Evolutionary conservation across 2,888 invertebrate species (phyloP).

Genomic region (Trachelus tabidus): DNA sequence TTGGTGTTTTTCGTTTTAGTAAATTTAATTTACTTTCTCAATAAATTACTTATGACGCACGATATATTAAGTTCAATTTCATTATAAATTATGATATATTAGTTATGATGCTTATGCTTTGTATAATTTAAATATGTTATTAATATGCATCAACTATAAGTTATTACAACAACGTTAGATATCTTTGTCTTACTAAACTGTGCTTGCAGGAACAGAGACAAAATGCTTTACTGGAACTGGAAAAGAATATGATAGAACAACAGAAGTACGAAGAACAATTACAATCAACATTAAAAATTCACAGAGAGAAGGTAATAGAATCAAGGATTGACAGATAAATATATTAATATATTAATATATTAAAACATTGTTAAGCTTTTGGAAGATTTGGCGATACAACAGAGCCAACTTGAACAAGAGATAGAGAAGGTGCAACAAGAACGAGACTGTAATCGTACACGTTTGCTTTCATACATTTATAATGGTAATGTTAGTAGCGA

Average conservation of each 20-base stretch:
- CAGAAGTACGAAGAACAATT: slow-evolving; percentile 75
- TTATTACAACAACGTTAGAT: background rate
- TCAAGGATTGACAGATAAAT: background rate
- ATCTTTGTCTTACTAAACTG: background rate
- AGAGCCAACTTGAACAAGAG: slow-evolving; percentile 75
- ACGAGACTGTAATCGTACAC: slow-evolving; percentile 68
- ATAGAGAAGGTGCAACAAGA: slow-evolving; percentile 76
- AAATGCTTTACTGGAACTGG: slow-evolving; percentile 70
- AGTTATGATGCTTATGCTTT: too few relatives aligned
- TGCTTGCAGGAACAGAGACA: slow-evolving; percentile 68
- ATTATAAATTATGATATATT: background rate
- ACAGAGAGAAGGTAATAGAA: slow-evolving; percentile 71
- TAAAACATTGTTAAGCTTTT: slow-evolving; percentile 64
- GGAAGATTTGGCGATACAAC: slow-evolving; percentile 72
- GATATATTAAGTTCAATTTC: background rate
- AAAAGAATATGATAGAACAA: slow-evolving; percentile 74
- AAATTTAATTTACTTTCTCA: slow-evolving; percentile 28
- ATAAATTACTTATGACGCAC: background rate
- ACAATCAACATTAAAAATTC: slow-evolving; percentile 73
- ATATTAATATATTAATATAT: background rate
- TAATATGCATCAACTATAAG: background rate
- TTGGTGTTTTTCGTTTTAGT: slow-evolving; percentile 62
- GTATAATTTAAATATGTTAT: background rate
- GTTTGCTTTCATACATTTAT: slow-evolving; percentile 54
- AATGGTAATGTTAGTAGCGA: slow-evolving; percentile 40